Evolutionary conservation across 1,140 invertebrate genomes (phyloP).

Genomic region (Eumeta japonica): DNA sequence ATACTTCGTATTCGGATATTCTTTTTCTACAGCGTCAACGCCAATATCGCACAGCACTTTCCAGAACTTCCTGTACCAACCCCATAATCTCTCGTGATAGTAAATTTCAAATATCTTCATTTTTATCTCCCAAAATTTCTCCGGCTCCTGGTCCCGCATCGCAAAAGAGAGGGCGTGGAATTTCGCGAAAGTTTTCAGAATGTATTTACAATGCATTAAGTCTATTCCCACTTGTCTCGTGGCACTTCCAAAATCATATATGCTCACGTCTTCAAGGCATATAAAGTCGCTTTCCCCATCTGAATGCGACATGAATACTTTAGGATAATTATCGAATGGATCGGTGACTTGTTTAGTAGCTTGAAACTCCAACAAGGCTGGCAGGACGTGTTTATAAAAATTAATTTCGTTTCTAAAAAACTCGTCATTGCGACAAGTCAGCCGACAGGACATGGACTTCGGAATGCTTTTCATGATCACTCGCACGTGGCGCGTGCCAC

Average conservation of each 20-base stretch:
- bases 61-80: conserved; percentile 66
- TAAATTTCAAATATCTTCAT: conserved; percentile 58
- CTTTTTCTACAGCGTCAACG: conserved; percentile 63
- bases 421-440: conserved; percentile 64
- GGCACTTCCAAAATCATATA: conserved; percentile 53
- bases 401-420: conserved; percentile 69
- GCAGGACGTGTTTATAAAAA: conserved; percentile 64
- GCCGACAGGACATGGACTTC: conserved; percentile 60
- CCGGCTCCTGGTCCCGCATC: conserved; percentile 62
- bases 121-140: conserved; percentile 56
- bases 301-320: conserved; percentile 52
- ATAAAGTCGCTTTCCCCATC: conserved; percentile 69
- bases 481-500: conserved; percentile 35
- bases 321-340: conserved; percentile 57
- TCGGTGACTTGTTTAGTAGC: conserved; percentile 39
- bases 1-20: conserved; percentile 62
- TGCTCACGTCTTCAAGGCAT: conserved; percentile 63
- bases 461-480: conserved; percentile 66
- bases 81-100: conserved; percentile 56
- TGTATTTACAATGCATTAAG: conserved; percentile 49
- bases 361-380: conserved; percentile 57
- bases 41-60: conserved; percentile 55
- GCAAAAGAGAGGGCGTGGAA: conserved; percentile 71
- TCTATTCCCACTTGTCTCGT: conserved; percentile 57
- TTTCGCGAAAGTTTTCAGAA: conserved; percentile 62